Percentiles rank a stretch among this genome's conserved stretches.
Conservation (phyloP, 2,113 vertebrate genomes). For the Poicephalus gulielmi region DNA sequence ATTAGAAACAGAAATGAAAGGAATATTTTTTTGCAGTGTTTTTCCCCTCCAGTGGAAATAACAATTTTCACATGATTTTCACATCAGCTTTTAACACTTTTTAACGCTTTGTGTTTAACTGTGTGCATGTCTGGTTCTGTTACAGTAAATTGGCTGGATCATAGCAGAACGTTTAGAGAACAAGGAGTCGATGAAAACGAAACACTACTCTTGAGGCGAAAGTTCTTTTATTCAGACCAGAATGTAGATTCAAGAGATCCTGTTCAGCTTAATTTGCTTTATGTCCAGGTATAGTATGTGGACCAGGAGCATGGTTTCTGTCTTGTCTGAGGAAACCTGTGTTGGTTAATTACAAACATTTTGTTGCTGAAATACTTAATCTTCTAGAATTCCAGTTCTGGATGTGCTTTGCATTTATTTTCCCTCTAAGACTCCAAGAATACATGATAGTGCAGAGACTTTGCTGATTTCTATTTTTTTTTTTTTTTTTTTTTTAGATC, state of each 20-base stretch:
- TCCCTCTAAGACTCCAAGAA: neutral
- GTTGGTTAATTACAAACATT: neutral
- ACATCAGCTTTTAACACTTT: neutral
- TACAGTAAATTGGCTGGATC: constrained; percentile 97
- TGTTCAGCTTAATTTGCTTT: constrained; percentile 96
- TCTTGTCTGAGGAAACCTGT: neutral
- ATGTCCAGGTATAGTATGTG: constrained; percentile 87
- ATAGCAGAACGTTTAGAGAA: constrained; percentile 95
- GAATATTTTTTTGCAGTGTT: neutral
- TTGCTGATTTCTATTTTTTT: neutral
- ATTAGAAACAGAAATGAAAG: neutral
- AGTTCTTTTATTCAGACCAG: constrained; percentile 99
- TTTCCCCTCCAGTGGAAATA: neutral
- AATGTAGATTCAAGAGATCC: constrained; percentile 98
- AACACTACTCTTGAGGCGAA: constrained; percentile 89
- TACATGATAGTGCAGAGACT: neutral
- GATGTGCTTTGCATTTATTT: neutral
- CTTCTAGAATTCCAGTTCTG: neutral
- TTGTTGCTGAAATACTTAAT: neutral
- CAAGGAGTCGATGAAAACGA: constrained; percentile 97
- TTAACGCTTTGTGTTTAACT: neutral
- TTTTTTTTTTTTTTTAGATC: neutral
- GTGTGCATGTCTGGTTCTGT: neutral
- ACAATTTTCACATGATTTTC: neutral
- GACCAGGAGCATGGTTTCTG: neutral